Percentiles rank a stretch among this genome's conserved stretches.
Conservation (phyloP, 2,797 vertebrate genomes). For the Gouania willdenowi region DNA sequence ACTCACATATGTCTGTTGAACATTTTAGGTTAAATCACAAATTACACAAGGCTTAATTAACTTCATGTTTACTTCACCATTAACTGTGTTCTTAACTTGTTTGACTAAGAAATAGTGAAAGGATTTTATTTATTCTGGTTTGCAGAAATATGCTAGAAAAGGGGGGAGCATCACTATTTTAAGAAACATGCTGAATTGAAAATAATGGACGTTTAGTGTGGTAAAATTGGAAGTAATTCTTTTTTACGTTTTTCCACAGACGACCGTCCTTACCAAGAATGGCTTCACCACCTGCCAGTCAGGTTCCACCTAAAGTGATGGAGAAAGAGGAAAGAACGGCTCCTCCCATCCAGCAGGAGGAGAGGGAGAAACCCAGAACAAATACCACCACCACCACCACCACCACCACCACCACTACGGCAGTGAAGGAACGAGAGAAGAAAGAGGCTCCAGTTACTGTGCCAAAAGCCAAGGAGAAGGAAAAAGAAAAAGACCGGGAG, state of each 20-base stretch:
- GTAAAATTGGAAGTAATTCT: background rate
- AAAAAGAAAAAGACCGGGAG: slow-evolving; percentile 48
- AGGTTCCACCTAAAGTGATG: slow-evolving; percentile 27
- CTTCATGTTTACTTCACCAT: too few relatives aligned
- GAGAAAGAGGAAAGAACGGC: slow-evolving; percentile 62
- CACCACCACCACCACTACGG: background rate
- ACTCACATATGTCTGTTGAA: too few relatives aligned
- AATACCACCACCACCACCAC: too few relatives aligned
- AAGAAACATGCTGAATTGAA: too few relatives aligned
- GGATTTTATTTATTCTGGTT: too few relatives aligned
- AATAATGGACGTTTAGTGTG: too few relatives aligned
- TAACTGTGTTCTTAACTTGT: too few relatives aligned
- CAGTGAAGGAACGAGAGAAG: slow-evolving; percentile 62
- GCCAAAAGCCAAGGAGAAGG: slow-evolving; percentile 49
- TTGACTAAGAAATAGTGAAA: too few relatives aligned
- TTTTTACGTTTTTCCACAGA: slow-evolving; percentile 54
- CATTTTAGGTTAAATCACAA: too few relatives aligned
- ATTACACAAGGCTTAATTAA: too few relatives aligned
- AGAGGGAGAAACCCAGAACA: slow-evolving; percentile 56
- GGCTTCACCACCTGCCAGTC: slow-evolving; percentile 65
- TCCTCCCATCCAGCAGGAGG: slow-evolving; percentile 51
- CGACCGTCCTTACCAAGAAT: slow-evolving; percentile 82
- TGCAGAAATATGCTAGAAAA: too few relatives aligned
- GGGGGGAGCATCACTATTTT: too few relatives aligned
- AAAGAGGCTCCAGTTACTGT: slow-evolving; percentile 35